Percentiles rank a stretch among this genome's conserved stretches.
Conservation (phyloP, 2,797 vertebrate genomes). For the Cynopterus sphinx region DNA sequence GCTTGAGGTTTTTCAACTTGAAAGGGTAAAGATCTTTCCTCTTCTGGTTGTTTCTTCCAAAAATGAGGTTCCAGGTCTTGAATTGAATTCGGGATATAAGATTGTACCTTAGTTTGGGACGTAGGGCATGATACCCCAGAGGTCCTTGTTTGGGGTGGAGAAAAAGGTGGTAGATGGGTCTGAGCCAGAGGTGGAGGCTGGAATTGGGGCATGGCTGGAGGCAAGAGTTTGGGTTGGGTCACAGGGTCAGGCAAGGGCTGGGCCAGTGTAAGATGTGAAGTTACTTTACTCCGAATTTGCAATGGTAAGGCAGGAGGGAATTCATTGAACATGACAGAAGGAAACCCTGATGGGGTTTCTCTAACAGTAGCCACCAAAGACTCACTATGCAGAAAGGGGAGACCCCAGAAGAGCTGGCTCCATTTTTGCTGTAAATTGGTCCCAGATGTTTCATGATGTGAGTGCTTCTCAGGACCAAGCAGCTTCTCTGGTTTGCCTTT, state of each 20-base stretch:
- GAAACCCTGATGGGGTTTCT: fast-evolving
- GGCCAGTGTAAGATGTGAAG: not conserved
- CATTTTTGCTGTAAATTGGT: not conserved
- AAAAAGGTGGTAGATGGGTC: not conserved
- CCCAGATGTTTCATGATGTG: fast-evolving
- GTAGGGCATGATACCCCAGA: not conserved
- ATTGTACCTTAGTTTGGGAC: not conserved
- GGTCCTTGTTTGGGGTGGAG: not conserved
- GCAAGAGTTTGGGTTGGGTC: not conserved
- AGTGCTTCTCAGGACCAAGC: fast-evolving
- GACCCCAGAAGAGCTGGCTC: not conserved
- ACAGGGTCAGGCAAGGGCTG: fast-evolving
- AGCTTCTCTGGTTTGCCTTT: not conserved
- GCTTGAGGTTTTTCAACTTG: not conserved
- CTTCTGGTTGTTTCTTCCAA: not conserved
- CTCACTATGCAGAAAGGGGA: not conserved
- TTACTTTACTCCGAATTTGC: not conserved
- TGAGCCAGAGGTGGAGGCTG: not conserved
- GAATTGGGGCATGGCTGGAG: not conserved
- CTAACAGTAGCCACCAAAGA: not conserved
- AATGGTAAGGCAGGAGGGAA: no score
- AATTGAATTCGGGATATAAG: not conserved
- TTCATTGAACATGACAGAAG: not conserved
- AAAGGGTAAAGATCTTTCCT: not conserved
- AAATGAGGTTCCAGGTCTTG: not conserved